These are phyloP conservation scores for Hydrotaea diabolus DNA, from an alignment of 2,888 invertebrate species.

Conservation along the genomic window DNA sequence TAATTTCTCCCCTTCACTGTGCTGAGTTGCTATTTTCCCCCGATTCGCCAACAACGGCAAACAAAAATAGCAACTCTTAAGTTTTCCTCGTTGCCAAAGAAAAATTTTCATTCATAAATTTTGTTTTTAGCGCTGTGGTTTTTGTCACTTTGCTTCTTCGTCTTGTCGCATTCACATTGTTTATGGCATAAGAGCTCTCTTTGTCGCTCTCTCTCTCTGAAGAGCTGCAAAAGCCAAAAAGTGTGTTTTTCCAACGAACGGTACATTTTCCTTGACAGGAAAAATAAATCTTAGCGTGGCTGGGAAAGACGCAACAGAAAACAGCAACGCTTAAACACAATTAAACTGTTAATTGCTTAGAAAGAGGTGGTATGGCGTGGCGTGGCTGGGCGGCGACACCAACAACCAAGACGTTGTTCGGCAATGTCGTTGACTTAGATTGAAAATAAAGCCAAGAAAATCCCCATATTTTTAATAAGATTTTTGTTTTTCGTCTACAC, in stretches of 20 bases:
- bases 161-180: conserved; percentile 23
- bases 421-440: conserved; percentile 3
- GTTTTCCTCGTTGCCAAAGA: conserved; percentile 7
- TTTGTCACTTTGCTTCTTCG: neutral
- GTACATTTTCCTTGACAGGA: conserved; percentile 40
- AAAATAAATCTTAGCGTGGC: conserved; percentile 30
- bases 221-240: neutral
- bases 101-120: conserved; percentile 64
- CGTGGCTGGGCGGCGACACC: neutral
- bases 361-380: conserved; percentile 23
- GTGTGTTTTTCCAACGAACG: conserved; percentile 20
- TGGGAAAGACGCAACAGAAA: conserved; percentile 1
- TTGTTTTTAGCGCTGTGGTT: conserved; percentile 53
- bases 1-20: neutral
- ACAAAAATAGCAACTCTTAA: no score
- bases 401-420: no score
- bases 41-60: neutral
- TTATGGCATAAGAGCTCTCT: conserved; percentile 21
- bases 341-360: conserved; percentile 39
- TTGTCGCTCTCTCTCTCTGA: neutral
- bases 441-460: neutral
- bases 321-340: conserved; percentile 22
- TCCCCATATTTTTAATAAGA: neutral
- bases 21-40: neutral
- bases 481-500: neutral